Percentiles rank a stretch among this genome's conserved stretches.
Conservation (phyloP, 2,888 invertebrate genomes). For the Helobdella robusta region DNA sequence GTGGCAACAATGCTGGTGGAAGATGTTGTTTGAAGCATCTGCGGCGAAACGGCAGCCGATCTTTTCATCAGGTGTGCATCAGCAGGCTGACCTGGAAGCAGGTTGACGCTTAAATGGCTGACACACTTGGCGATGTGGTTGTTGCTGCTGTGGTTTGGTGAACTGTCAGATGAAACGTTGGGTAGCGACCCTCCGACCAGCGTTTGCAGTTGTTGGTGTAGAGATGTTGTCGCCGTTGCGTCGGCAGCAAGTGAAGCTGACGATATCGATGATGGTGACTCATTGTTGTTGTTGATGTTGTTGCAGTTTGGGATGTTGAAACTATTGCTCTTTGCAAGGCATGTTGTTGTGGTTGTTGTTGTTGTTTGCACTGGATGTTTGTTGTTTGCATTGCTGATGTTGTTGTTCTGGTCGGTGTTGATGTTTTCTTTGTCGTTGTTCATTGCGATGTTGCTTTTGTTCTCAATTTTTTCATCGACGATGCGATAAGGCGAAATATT, state of each 20-base stretch:
- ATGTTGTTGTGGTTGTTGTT: background rate
- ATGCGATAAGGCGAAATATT: constrained; percentile 7
- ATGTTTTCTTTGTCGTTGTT: background rate
- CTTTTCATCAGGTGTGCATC: background rate
- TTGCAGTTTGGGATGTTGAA: too few species aligned
- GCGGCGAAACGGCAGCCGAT: constrained; percentile 22
- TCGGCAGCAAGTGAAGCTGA: too few species aligned
- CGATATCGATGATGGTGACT: too few species aligned
- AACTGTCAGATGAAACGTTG: background rate
- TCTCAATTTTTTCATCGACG: background rate
- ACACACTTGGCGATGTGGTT: constrained; percentile 6
- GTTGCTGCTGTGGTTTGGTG: background rate
- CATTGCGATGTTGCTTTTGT: background rate
- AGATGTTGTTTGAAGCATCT: too few species aligned
- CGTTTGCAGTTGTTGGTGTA: background rate
- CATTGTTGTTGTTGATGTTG: too few species aligned
- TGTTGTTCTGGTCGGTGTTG: background rate
- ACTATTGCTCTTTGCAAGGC: background rate
- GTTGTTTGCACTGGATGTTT: background rate
- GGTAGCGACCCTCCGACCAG: constrained; percentile 15
- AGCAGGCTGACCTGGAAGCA: background rate
- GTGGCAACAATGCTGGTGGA: too few species aligned
- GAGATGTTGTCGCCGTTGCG: too few species aligned
- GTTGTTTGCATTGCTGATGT: background rate
- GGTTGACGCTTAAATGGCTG: constrained; percentile 17